Percentiles rank a stretch among this genome's conserved stretches.
Evolutionary conservation across 2,113 vertebrate genomes (phyloP).

Genomic region (Chaetodon trifascialis): DNA sequence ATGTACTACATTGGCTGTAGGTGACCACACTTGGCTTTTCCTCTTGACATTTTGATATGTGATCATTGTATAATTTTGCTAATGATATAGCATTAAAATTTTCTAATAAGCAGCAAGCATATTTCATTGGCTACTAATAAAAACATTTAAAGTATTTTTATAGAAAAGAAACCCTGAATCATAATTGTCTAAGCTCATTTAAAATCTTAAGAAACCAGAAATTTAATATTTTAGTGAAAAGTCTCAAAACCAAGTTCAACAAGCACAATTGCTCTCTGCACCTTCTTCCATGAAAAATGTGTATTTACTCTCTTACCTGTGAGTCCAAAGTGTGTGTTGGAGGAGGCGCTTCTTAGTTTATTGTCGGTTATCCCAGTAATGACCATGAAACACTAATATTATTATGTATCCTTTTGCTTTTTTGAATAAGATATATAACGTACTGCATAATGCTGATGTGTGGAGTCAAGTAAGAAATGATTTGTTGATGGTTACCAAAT

Average conservation of each 20-base stretch:
- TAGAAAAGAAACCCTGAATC: background rate
- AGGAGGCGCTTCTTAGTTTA: background rate
- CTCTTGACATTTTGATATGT: too few relatives aligned
- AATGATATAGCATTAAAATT: background rate
- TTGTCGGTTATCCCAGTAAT: background rate
- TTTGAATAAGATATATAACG: background rate
- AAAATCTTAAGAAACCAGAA: background rate
- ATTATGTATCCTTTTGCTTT: background rate
- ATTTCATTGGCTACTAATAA: background rate
- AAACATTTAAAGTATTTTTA: background rate
- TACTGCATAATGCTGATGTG: background rate
- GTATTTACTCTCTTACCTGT: conserved; percentile 9
- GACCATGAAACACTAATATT: background rate
- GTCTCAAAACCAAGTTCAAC: background rate
- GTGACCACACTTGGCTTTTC: too few relatives aligned
- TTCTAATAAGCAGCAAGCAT: background rate
- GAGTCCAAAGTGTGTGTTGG: conserved; percentile 32
- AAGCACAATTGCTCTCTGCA: background rate
- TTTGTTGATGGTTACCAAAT: background rate
- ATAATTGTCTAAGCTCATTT: background rate
- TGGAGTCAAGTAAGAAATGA: background rate
- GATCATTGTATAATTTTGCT: background rate
- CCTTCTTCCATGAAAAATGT: background rate
- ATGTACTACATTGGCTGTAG: too few relatives aligned
- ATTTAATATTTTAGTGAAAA: background rate